Conservation (phyloP, 2,888 invertebrate genomes). For the Rhingia campestris region DNA sequence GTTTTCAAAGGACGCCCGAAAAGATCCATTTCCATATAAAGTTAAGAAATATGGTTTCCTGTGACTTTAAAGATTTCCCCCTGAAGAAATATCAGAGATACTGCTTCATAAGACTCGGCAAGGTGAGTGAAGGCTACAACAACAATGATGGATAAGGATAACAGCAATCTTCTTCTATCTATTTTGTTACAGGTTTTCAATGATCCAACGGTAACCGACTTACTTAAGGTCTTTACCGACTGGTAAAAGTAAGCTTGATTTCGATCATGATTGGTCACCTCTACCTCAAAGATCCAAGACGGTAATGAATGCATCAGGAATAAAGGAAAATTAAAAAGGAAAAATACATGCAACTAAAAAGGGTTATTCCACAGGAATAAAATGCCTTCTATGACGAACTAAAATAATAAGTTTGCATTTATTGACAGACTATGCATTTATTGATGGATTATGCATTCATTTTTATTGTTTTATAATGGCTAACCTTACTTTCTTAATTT, state of each 20-base stretch:
- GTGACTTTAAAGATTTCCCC: slow-evolving; percentile 21
- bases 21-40: slow-evolving; percentile 31
- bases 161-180: neutral
- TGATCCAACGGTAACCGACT: slow-evolving; percentile 33
- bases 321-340: too few relatives aligned
- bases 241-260: slow-evolving; percentile 24
- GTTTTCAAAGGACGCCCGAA: slow-evolving; percentile 9
- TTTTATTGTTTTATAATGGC: too few relatives aligned
- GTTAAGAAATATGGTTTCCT: slow-evolving; percentile 23
- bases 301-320: too few relatives aligned
- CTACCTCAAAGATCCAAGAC: slow-evolving; percentile 25
- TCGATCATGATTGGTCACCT: slow-evolving; percentile 29
- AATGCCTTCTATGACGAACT: too few relatives aligned
- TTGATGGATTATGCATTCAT: too few relatives aligned
- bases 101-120: slow-evolving; percentile 9
- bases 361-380: too few relatives aligned
- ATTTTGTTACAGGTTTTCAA: slow-evolving; percentile 29
- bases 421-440: too few relatives aligned
- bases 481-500: too few relatives aligned
- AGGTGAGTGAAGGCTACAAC: slow-evolving; percentile 23
- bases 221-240: slow-evolving; percentile 33
- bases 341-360: too few relatives aligned
- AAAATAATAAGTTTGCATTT: too few relatives aligned
- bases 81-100: slow-evolving; percentile 29
- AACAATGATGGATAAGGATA: slow-evolving; percentile 18